These are phyloP conservation scores for Enteromius trimaculatus DNA, from an alignment of 2,797 vertebrate species.

Conservation along the genomic window DNA sequence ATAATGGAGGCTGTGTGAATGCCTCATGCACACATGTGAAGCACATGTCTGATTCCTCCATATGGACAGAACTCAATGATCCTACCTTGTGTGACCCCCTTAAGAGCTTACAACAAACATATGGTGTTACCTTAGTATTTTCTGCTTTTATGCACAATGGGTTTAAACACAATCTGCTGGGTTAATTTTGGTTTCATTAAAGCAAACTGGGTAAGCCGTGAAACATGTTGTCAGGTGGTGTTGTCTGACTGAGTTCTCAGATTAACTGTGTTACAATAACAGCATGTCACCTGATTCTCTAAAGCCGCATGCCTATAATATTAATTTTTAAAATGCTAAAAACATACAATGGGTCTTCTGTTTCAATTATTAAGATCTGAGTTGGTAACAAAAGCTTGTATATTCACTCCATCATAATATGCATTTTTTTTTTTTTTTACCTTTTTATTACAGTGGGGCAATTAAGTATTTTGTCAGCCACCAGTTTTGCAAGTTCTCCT, in stretches of 20 bases:
- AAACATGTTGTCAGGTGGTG: not conserved
- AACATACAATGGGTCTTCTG: not conserved
- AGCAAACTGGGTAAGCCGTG: not conserved
- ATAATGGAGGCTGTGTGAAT: slow-evolving; percentile 13
- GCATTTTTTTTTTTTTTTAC: no score
- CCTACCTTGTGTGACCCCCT: not conserved
- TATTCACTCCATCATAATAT: not conserved
- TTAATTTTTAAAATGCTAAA: not conserved
- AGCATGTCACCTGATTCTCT: not conserved
- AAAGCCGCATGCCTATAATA: not conserved
- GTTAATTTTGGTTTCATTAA: not conserved
- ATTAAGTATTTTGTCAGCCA: no score
- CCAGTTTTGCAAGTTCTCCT: no score
- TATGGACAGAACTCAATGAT: slow-evolving; percentile 3
- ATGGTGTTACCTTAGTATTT: slow-evolving; percentile 1
- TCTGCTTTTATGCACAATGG: slow-evolving; percentile 7
- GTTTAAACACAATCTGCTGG: slow-evolving; percentile 33
- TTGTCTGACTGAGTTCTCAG: not conserved
- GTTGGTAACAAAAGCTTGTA: not conserved
- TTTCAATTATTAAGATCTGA: not conserved
- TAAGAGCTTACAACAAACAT: slow-evolving; percentile 10
- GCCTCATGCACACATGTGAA: not conserved
- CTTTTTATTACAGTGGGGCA: no score
- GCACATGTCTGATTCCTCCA: slow-evolving; percentile 24
- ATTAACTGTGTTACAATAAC: not conserved